Conservation (phyloP, 2,888 invertebrate species). For the Prostheceraeus crozeri region DNA sequence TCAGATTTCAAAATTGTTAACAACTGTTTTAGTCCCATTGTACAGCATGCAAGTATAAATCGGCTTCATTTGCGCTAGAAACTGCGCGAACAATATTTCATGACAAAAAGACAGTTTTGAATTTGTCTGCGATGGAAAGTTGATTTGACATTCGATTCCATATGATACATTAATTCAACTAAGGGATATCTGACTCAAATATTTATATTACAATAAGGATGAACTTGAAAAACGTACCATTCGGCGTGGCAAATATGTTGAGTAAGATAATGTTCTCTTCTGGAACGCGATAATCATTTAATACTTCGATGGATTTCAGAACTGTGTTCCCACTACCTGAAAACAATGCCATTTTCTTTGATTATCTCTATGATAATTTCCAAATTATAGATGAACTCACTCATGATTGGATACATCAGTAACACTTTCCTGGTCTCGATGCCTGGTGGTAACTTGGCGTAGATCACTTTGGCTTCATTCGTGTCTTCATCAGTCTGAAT, state of each 20-base stretch:
- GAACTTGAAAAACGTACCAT: conserved; percentile 50
- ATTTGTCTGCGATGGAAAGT: no score
- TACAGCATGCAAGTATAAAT: no score
- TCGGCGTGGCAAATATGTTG: conserved; percentile 88
- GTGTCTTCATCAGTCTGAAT: conserved; percentile 92
- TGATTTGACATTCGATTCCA: no score
- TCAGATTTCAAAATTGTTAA: no score
- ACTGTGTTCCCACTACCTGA: conserved; percentile 86
- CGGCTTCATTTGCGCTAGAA: no score
- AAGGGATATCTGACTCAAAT: no score
- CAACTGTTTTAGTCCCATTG: no score
- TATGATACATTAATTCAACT: no score
- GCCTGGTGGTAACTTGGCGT: conserved; percentile 90
- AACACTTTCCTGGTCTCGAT: conserved; percentile 77
- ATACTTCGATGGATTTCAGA: conserved; percentile 79
- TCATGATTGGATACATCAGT: conserved; percentile 97
- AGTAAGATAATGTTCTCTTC: conserved; percentile 92
- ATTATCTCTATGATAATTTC: not conserved
- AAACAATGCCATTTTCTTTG: not conserved
- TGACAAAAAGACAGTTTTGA: no score
- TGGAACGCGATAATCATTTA: conserved; percentile 83
- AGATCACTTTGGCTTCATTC: conserved; percentile 89
- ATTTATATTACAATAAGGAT: no score
- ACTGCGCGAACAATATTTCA: no score
- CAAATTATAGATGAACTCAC: conserved; percentile 58